A percentile compares a stretch with the other conserved stretches of the same genome.
phyloP scores from a whole-genome alignment of 2,888 invertebrate genomes.

The Dynastes tityus region DNA sequence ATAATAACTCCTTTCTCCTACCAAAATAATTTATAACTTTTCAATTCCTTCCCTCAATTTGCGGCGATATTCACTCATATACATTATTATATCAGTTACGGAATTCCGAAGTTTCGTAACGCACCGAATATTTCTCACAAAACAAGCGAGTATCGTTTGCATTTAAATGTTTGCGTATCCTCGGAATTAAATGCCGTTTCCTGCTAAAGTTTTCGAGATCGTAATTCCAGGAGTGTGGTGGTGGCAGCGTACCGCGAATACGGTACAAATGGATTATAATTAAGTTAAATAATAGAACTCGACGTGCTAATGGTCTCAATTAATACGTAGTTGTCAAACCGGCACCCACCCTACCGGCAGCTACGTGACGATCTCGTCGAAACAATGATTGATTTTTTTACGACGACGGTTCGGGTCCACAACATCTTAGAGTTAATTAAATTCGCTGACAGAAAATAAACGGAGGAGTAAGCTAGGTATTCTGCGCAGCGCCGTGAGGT shows the following conservation, averaged over 20 bases:
- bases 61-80: too few species aligned
- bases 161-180: too few species aligned
- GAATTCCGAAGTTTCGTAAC: too few species aligned
- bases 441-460: conserved; percentile 11
- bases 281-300: conserved; percentile 9
- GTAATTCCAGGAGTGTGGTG: background rate
- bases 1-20: too few species aligned
- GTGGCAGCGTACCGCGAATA: too few species aligned
- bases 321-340: conserved; percentile 6
- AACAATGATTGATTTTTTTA: conserved; percentile 11
- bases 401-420: background rate
- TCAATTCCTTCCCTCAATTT: too few species aligned
- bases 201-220: background rate
- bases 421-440: conserved; percentile 13
- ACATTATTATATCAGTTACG: too few species aligned
- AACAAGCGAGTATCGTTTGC: too few species aligned
- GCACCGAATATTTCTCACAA: too few species aligned
- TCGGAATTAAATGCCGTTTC: background rate
- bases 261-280: background rate
- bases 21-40: too few species aligned
- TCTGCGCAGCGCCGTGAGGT: background rate
- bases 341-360: background rate
- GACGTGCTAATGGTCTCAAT: conserved; percentile 9
- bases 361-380: background rate
- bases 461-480: background rate